Evolutionary conservation across 2,113 vertebrate species (phyloP).

Genomic region (Leucosticte australis): DNA sequence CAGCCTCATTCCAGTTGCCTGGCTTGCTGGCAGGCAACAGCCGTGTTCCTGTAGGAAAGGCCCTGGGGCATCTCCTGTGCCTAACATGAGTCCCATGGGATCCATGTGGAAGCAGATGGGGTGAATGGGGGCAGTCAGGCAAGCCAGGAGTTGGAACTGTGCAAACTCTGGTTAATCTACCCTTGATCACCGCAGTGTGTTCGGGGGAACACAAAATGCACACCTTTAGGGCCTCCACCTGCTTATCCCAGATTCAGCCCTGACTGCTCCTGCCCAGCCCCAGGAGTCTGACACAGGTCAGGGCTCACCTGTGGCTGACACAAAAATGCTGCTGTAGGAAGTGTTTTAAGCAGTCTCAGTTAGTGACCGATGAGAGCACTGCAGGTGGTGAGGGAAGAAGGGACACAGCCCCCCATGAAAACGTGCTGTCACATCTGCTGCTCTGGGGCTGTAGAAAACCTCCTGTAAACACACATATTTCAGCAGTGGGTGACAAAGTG

Average conservation of each 20-base stretch:
- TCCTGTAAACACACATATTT: background rate
- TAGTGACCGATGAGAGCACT: background rate
- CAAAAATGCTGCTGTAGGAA: background rate
- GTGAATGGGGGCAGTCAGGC: background rate
- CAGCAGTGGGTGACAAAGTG: background rate
- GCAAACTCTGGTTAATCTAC: background rate
- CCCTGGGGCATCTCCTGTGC: background rate
- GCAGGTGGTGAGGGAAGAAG: background rate
- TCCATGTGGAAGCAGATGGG: conserved; percentile 8
- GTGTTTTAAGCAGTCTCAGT: accelerated
- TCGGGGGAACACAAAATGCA: background rate
- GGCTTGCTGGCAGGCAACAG: background rate
- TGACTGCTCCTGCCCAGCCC: background rate
- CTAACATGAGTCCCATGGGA: background rate
- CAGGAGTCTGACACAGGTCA: background rate
- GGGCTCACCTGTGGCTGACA: background rate
- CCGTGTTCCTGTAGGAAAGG: background rate
- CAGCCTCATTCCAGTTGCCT: background rate
- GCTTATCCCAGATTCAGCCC: background rate
- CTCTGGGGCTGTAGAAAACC: background rate
- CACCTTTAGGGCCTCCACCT: background rate
- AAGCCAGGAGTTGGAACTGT: background rate
- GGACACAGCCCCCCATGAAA: background rate
- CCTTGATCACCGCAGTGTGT: background rate
- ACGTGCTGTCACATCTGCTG: background rate